Percentiles rank a stretch among this genome's conserved stretches.
These are phyloP conservation scores for Zonitis immaculata DNA, from an alignment of 2,888 invertebrate species.

Conservation along the genomic window DNA sequence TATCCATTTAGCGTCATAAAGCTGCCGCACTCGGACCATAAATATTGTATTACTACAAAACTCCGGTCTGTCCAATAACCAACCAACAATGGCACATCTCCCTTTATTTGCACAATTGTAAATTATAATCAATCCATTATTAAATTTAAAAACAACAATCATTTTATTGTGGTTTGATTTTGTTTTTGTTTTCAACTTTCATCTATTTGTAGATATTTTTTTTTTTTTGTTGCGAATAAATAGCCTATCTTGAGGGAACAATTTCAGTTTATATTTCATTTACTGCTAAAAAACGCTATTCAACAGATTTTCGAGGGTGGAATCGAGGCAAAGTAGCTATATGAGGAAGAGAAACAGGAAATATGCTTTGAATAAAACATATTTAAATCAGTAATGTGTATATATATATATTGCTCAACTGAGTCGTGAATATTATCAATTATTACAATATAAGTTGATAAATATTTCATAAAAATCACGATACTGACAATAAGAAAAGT, in stretches of 20 bases:
- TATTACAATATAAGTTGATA: too few species aligned
- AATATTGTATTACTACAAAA: slow-evolving; percentile 36
- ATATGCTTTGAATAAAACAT: not conserved
- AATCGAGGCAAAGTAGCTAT: not conserved
- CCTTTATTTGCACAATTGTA: slow-evolving; percentile 4
- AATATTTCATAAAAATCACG: not conserved
- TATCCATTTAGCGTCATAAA: slow-evolving; percentile 40
- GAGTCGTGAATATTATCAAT: too few species aligned
- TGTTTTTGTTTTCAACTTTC: not conserved
- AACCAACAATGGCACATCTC: slow-evolving; percentile 10
- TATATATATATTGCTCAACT: too few species aligned
- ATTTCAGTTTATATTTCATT: not conserved
- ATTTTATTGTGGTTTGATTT: not conserved
- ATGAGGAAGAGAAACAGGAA: not conserved
- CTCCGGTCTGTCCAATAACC: slow-evolving; percentile 26
- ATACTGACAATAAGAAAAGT: not conserved
- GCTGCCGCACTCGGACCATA: slow-evolving; percentile 35
- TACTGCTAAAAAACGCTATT: not conserved
- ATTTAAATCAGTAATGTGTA: not conserved
- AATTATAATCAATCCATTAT: slow-evolving; percentile 12
- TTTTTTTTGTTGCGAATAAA: too few species aligned
- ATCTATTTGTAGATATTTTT: too few species aligned
- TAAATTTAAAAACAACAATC: not conserved
- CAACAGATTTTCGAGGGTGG: not conserved
- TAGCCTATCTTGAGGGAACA: not conserved